A percentile compares a stretch with the other conserved stretches of the same genome.
Conservation (phyloP, 1,140 invertebrate species). For the Pararge aegeria region DNA sequence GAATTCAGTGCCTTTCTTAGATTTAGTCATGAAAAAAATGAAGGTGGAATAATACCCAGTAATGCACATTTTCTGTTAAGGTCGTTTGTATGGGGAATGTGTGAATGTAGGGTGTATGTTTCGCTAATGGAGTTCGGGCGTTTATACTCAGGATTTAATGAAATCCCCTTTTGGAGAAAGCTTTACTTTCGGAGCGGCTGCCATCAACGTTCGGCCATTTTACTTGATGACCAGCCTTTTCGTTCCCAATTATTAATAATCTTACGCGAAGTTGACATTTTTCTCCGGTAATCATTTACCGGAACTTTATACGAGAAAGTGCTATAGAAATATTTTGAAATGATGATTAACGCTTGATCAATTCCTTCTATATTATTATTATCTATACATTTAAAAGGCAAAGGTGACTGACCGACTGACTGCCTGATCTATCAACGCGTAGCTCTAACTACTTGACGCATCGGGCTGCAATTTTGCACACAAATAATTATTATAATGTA, state of each 20-base stretch:
- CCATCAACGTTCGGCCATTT: slow-evolving; percentile 8
- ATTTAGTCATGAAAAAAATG: background rate
- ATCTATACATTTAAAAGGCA: too few relatives aligned
- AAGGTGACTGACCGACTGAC: too few relatives aligned
- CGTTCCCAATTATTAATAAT: background rate
- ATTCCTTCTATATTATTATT: too few relatives aligned
- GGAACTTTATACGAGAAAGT: background rate
- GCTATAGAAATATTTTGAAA: too few relatives aligned
- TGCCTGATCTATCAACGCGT: too few relatives aligned
- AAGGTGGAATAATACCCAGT: background rate
- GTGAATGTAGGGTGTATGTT: background rate
- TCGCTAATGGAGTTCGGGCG: slow-evolving; percentile 8
- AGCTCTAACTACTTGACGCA: too few relatives aligned
- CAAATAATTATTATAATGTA: too few relatives aligned
- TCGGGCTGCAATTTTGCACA: too few relatives aligned
- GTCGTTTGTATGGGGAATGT: background rate
- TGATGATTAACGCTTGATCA: too few relatives aligned
- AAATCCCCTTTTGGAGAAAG: slow-evolving; percentile 6
- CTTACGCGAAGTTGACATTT: background rate
- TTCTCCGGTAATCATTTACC: background rate
- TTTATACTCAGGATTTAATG: background rate
- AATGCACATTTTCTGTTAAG: slow-evolving; percentile 1
- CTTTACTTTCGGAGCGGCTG: background rate
- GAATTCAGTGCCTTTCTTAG: too few relatives aligned
- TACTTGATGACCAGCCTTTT: slow-evolving; percentile 5